phyloP scores from a whole-genome alignment of 2,888 invertebrate genomes.

The Allolobophora icterica region DNA sequence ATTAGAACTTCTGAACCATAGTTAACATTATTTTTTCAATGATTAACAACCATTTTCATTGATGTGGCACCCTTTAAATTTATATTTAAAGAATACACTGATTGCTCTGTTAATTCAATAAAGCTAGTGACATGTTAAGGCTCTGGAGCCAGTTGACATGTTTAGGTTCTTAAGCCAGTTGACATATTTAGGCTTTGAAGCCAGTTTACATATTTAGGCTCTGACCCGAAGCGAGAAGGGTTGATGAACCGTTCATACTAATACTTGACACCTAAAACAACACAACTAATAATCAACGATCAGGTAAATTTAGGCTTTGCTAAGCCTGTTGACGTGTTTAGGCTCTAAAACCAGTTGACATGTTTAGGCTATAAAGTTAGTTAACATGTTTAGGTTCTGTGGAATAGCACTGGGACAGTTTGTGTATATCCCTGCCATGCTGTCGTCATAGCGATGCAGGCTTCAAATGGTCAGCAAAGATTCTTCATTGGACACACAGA shows the following conservation, averaged over 20 bases:
- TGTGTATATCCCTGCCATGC: constrained; percentile 64
- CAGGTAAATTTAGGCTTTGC: too few relatives aligned
- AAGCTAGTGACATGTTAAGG: neutral
- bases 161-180: too few relatives aligned
- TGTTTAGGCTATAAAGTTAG: too few relatives aligned
- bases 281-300: neutral
- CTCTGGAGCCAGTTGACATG: neutral
- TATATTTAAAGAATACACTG: neutral
- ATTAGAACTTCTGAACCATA: neutral
- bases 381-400: constrained; percentile 55
- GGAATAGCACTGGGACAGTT: constrained; percentile 57
- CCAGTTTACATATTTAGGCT: too few relatives aligned
- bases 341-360: too few relatives aligned
- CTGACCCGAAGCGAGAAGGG: constrained; percentile 63
- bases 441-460: constrained; percentile 61
- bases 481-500: constrained; percentile 66
- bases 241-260: constrained; percentile 55
- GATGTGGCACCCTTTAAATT: neutral
- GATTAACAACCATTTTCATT: neutral
- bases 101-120: neutral
- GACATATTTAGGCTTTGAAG: too few relatives aligned
- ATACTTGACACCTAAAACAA: constrained; percentile 49
- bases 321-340: too few relatives aligned
- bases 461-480: constrained; percentile 61
- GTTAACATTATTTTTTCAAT: neutral